Percentiles rank a stretch among this genome's conserved stretches.
phyloP scores from a whole-genome alignment of 2,113 vertebrate genomes.

The Pimephales promelas region DNA sequence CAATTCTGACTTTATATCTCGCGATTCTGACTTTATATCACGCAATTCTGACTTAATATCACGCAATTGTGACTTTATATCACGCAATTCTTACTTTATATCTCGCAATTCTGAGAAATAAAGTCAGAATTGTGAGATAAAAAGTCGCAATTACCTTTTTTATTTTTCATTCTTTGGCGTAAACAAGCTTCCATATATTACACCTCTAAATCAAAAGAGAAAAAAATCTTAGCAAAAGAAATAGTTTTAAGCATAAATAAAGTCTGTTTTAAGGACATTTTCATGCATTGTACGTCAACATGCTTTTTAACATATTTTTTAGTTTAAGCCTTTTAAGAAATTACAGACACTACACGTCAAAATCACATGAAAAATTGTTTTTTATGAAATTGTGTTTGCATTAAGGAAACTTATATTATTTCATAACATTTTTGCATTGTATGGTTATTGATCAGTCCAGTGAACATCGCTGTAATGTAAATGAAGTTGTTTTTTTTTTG shows the following conservation, averaged over 20 bases:
- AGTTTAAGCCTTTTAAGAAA: not conserved
- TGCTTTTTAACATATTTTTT: not conserved
- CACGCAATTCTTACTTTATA: no score
- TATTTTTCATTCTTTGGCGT: no score
- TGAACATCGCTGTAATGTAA: not conserved
- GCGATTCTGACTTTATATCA: no score
- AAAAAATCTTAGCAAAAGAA: not conserved
- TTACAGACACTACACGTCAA: not conserved
- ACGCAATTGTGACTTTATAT: no score
- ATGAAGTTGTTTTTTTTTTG: not conserved
- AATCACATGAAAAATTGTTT: not conserved
- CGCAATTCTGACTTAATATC: no score
- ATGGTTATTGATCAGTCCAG: not conserved
- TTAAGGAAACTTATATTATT: not conserved
- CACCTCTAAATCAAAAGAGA: not conserved
- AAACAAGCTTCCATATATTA: no score
- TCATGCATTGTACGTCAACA: not conserved
- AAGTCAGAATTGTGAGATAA: no score
- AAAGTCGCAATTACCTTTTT: no score
- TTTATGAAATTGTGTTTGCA: not conserved
- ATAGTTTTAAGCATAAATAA: not conserved
- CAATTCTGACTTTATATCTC: no score
- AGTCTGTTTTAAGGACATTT: not conserved
- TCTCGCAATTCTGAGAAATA: no score
- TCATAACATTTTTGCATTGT: not conserved